A percentile compares a stretch with the other conserved stretches of the same genome.
Conservation (phyloP, 2,888 invertebrate genomes). For the Synanthedon andrenaeformis region DNA sequence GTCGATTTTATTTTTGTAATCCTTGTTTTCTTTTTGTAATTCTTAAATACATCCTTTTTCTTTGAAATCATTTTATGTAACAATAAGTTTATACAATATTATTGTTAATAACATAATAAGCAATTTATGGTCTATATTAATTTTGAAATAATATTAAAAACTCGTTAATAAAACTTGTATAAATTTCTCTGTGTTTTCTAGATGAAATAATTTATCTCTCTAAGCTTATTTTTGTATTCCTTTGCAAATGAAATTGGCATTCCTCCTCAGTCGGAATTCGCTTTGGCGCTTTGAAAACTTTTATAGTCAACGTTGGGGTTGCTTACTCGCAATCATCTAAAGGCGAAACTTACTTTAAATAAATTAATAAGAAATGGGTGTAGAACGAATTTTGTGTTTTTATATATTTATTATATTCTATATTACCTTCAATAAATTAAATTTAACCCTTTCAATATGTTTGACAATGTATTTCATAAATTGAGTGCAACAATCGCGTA, state of each 20-base stretch:
- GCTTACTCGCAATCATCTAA: conserved; percentile 11
- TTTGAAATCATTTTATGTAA: no score
- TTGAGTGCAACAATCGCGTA: conserved; percentile 42
- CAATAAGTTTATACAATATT: no score
- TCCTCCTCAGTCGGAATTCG: conserved; percentile 21
- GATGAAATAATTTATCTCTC: conserved; percentile 1
- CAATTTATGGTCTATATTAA: no score
- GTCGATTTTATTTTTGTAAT: no score
- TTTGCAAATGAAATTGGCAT: conserved; percentile 31
- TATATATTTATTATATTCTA: not conserved
- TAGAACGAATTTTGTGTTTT: conserved; percentile 1
- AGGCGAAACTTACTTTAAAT: conserved; percentile 13
- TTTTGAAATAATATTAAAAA: no score
- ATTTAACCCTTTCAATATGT: no score
- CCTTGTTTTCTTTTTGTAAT: no score
- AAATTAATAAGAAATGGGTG: conserved; percentile 4
- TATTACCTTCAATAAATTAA: no score
- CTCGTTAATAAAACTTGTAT: no score
- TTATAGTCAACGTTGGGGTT: conserved; percentile 21
- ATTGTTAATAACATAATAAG: no score
- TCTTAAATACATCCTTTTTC: no score
- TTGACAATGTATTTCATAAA: conserved; percentile 12
- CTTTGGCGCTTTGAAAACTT: conserved; percentile 22
- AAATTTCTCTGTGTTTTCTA: not conserved
- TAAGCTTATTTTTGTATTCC: not conserved